Conservation (phyloP, 2,797 vertebrate species). For the Sardinella longiceps region DNA sequence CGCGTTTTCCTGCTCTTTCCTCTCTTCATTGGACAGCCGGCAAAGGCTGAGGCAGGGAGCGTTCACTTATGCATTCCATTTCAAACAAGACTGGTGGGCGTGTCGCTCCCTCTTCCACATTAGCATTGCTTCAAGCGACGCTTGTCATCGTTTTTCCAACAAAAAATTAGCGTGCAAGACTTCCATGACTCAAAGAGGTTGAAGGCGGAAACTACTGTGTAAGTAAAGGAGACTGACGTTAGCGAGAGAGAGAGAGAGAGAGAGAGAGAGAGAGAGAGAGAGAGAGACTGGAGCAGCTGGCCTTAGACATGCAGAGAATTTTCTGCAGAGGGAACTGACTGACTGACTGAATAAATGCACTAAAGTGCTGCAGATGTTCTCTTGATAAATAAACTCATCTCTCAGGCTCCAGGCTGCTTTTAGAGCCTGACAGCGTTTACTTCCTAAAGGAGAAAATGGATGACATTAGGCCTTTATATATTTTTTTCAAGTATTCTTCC, state of each 20-base stretch:
- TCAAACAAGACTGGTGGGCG: conserved; percentile 44
- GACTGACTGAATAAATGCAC: conserved; percentile 49
- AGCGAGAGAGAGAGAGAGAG: conserved; percentile 28
- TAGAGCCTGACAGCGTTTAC: conserved; percentile 48
- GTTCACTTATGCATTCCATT: conserved; percentile 43
- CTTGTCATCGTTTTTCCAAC: conserved; percentile 54
- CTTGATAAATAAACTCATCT: conserved; percentile 53
- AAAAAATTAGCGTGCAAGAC: conserved; percentile 21
- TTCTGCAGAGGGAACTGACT: not conserved
- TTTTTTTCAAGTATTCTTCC: conserved; percentile 51
- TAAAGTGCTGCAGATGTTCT: conserved; percentile 65
- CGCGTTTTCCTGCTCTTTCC: conserved; percentile 35
- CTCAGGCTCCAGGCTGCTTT: conserved; percentile 43
- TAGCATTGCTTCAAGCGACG: conserved; percentile 45
- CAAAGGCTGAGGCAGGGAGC: not conserved
- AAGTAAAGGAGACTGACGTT: not conserved
- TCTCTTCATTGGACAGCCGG: not conserved
- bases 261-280: conserved; percentile 30
- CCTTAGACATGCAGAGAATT: not conserved
- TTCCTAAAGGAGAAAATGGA: conserved; percentile 51
- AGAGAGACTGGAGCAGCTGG: conserved; percentile 1
- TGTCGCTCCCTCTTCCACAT: conserved; percentile 45
- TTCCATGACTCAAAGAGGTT: not conserved
- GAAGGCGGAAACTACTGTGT: conserved; percentile 21
- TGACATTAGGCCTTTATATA: conserved; percentile 49